A percentile compares a stretch with the other conserved stretches of the same genome.
These are phyloP conservation scores for Nestor notabilis DNA, from an alignment of 2,113 vertebrate species.

Conservation along the genomic window DNA sequence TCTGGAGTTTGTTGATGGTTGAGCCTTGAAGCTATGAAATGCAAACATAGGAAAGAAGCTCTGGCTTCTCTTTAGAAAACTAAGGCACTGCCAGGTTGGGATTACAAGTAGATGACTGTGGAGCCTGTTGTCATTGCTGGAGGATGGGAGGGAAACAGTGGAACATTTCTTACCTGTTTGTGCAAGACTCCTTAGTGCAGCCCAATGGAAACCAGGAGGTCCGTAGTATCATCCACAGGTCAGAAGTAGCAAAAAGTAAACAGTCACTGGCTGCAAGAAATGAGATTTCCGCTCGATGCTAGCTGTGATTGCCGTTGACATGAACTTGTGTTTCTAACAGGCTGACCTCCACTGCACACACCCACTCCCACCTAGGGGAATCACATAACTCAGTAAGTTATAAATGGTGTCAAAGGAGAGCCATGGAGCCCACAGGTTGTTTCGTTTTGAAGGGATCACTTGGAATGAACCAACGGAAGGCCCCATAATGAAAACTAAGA, in stretches of 20 bases:
- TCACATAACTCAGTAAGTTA: not conserved
- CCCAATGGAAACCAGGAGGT: not conserved
- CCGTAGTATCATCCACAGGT: not conserved
- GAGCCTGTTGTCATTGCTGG: constrained; percentile 7
- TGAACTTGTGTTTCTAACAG: not conserved
- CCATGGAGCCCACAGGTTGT: not conserved
- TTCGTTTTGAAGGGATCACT: not conserved
- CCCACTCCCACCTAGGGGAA: not conserved
- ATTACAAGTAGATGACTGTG: not conserved
- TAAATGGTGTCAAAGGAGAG: not conserved
- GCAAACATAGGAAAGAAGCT: not conserved
- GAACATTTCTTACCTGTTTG: not conserved
- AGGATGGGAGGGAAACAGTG: not conserved
- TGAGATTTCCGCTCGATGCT: not conserved
- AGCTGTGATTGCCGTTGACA: not conserved
- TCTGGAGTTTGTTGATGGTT: not conserved
- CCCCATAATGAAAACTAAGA: not conserved
- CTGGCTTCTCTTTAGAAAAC: constrained; percentile 1
- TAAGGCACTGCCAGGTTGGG: not conserved
- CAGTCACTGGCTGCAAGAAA: not conserved
- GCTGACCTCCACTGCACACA: not conserved
- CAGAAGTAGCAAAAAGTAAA: not conserved
- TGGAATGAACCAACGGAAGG: not conserved
- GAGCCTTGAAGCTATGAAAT: not conserved
- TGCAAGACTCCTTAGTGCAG: not conserved